Percentiles rank a stretch among this genome's conserved stretches.
Conservation (phyloP, 2,113 vertebrate species). For the Prolemur simus region DNA sequence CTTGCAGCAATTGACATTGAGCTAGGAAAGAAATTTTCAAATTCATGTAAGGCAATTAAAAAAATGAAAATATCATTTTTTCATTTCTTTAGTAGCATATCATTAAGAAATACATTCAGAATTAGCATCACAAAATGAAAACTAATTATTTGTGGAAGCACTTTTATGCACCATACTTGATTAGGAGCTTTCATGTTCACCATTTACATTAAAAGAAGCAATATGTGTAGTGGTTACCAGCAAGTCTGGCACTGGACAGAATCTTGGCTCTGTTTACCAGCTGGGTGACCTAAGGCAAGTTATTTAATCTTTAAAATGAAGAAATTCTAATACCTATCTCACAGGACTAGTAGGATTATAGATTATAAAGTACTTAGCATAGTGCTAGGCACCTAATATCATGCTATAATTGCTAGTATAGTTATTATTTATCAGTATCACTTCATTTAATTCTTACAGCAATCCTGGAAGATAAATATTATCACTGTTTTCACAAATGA, state of each 20-base stretch:
- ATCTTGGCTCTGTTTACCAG: neutral
- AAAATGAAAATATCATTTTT: neutral
- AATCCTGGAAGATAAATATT: neutral
- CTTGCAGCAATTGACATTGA: conserved; percentile 98
- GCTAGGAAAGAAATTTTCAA: conserved; percentile 81
- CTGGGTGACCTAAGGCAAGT: neutral
- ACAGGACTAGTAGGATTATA: neutral
- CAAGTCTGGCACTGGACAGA: neutral
- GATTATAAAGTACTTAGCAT: neutral
- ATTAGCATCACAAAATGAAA: neutral
- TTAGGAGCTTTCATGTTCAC: neutral
- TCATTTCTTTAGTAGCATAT: neutral
- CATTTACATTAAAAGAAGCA: neutral
- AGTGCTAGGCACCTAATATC: neutral
- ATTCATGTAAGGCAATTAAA: conserved; percentile 29
- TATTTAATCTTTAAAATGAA: neutral
- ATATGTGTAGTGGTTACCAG: neutral
- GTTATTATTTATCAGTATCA: neutral
- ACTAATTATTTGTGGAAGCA: neutral
- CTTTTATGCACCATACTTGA: neutral
- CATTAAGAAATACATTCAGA: neutral
- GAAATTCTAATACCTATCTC: neutral
- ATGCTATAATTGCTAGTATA: neutral
- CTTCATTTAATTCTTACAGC: neutral
- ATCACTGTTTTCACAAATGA: neutral